phyloP scores from a whole-genome alignment of 2,113 vertebrate genomes.

The Lonchura striata region DNA sequence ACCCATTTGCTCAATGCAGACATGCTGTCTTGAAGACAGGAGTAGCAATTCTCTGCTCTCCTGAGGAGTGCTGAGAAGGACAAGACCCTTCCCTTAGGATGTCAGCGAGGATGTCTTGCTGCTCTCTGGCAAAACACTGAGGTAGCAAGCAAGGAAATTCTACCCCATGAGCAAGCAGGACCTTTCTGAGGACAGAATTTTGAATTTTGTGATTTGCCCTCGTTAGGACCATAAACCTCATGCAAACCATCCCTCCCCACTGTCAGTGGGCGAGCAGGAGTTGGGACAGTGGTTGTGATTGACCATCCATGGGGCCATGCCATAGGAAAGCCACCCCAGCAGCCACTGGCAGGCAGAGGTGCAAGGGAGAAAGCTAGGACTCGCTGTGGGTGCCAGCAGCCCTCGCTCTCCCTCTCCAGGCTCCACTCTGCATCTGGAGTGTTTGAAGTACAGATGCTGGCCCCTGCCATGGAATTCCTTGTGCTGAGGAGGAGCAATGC shows the following conservation, averaged over 20 bases:
- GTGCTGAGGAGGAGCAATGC: not conserved
- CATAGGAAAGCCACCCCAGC: not conserved
- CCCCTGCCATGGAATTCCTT: not conserved
- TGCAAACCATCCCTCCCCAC: not conserved
- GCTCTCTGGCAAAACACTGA: not conserved
- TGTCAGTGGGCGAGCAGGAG: not conserved
- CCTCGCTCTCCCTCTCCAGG: not conserved
- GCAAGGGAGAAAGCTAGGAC: accelerated
- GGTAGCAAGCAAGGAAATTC: not conserved
- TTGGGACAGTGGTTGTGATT: not conserved
- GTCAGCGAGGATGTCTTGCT: not conserved
- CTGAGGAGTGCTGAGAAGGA: not conserved
- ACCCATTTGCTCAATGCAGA: not conserved
- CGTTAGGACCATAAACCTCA: accelerated
- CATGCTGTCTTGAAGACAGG: accelerated
- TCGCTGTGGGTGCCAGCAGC: not conserved
- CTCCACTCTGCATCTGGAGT: not conserved
- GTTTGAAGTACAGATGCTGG: accelerated
- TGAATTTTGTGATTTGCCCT: accelerated
- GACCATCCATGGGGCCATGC: accelerated
- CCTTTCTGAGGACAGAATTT: not conserved
- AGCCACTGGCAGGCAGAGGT: not conserved
- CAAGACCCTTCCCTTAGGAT: not conserved
- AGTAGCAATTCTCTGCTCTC: not conserved
- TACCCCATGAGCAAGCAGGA: not conserved